These are phyloP conservation scores for Lathamus discolor DNA, from an alignment of 2,113 vertebrate genomes.

Conservation along the genomic window DNA sequence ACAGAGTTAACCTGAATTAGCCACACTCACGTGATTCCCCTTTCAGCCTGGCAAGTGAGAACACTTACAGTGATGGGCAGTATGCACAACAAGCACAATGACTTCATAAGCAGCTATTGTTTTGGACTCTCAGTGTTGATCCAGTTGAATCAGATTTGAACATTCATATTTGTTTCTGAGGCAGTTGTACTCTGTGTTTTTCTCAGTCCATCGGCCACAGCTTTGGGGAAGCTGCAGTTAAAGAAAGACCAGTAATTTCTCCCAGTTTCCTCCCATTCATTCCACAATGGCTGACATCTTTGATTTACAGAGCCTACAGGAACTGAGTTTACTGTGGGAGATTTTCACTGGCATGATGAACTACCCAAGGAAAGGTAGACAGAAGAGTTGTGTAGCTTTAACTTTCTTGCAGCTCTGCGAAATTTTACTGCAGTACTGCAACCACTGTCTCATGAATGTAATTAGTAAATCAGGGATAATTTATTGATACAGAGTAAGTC, in stretches of 20 bases:
- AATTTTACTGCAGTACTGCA: not conserved
- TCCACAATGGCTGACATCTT: not conserved
- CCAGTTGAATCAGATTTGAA: not conserved
- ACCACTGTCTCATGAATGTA: not conserved
- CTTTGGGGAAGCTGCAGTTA: not conserved
- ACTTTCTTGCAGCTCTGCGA: not conserved
- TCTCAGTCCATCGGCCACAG: not conserved
- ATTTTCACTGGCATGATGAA: not conserved
- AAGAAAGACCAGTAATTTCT: not conserved
- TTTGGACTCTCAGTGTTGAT: accelerated
- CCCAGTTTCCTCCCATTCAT: not conserved
- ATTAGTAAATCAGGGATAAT: not conserved
- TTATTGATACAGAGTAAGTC: not conserved
- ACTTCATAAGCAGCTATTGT: not conserved
- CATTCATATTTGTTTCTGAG: not conserved
- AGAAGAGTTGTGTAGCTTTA: not conserved
- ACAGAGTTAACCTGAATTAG: not conserved
- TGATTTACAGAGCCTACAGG: not conserved
- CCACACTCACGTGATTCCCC: accelerated
- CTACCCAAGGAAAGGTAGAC: not conserved
- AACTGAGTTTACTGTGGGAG: not conserved
- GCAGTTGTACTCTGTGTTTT: not conserved
- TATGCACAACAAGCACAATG: accelerated
- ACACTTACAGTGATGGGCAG: not conserved
- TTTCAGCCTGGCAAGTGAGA: not conserved